Conservation (phyloP, 2,888 invertebrate species). For the Drosophila mayaguana region DNA sequence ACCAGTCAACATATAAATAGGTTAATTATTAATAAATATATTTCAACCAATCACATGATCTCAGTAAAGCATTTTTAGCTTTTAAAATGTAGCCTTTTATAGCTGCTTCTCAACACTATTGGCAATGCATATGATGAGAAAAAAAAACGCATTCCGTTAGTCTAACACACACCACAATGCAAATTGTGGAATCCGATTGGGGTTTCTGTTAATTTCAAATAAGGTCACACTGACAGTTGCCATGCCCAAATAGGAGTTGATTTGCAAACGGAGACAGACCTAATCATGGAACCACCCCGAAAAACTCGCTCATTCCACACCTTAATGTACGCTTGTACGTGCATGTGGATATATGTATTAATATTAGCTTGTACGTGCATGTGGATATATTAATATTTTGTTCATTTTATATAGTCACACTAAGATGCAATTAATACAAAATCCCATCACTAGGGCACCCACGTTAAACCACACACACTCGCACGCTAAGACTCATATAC, state of each 20-base stretch:
- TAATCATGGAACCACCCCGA: slow-evolving; percentile 12
- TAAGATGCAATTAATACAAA: slow-evolving; percentile 46
- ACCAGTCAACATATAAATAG: not conserved
- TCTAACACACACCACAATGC: too few species aligned
- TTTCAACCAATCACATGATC: too few species aligned
- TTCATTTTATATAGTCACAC: slow-evolving; percentile 31
- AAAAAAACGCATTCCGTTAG: slow-evolving; percentile 1
- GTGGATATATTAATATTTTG: not conserved
- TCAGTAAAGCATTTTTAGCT: not conserved
- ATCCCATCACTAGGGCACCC: slow-evolving; percentile 43
- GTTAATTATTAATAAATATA: not conserved
- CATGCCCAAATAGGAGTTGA: slow-evolving; percentile 6
- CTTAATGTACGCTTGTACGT: slow-evolving; percentile 9
- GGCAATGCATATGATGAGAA: not conserved
- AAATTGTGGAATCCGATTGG: slow-evolving; percentile 9
- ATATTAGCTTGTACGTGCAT: not conserved
- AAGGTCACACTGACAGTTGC: slow-evolving; percentile 7
- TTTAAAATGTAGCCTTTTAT: not conserved
- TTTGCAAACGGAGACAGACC: not conserved
- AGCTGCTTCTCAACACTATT: not conserved
- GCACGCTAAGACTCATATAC: not conserved
- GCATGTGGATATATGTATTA: not conserved
- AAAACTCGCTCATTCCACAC: slow-evolving; percentile 17
- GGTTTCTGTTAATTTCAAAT: not conserved
- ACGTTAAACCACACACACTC: slow-evolving; percentile 9